Conservation (phyloP, 2,113 vertebrate genomes). For the Caracal caracal region DNA sequence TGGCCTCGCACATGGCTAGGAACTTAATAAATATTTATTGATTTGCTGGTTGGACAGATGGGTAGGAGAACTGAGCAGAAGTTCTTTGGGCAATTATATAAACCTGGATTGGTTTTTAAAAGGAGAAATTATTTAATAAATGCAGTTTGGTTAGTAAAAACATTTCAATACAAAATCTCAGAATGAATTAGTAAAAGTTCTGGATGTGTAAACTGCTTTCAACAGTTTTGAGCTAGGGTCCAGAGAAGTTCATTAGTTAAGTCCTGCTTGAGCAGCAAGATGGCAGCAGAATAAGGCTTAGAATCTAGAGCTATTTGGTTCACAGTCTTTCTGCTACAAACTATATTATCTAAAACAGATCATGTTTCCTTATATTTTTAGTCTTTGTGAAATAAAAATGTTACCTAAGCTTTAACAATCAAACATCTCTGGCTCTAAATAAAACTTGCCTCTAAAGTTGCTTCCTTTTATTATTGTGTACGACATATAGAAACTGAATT, state of each 20-base stretch:
- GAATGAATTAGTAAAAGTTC: neutral
- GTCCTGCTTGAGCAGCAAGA: neutral
- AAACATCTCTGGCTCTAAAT: neutral
- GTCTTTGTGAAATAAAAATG: neutral
- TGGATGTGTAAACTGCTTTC: neutral
- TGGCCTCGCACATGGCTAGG: neutral
- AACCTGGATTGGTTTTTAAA: neutral
- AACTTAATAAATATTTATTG: neutral
- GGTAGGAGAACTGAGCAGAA: neutral
- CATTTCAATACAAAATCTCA: constrained; percentile 36
- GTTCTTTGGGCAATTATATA: neutral
- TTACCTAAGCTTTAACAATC: neutral
- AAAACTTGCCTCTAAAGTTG: neutral
- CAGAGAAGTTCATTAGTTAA: neutral
- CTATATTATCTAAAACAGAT: neutral
- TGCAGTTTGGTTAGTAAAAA: neutral
- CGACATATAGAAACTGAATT: neutral
- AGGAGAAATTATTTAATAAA: neutral
- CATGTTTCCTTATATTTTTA: neutral
- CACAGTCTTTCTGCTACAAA: neutral
- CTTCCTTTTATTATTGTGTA: neutral
- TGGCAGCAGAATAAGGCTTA: neutral
- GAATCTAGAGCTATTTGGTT: neutral
- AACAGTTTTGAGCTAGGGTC: neutral
- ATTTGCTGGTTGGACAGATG: neutral